phyloP scores from a whole-genome alignment of 2,888 invertebrate species.

The Strigamia maritima region DNA sequence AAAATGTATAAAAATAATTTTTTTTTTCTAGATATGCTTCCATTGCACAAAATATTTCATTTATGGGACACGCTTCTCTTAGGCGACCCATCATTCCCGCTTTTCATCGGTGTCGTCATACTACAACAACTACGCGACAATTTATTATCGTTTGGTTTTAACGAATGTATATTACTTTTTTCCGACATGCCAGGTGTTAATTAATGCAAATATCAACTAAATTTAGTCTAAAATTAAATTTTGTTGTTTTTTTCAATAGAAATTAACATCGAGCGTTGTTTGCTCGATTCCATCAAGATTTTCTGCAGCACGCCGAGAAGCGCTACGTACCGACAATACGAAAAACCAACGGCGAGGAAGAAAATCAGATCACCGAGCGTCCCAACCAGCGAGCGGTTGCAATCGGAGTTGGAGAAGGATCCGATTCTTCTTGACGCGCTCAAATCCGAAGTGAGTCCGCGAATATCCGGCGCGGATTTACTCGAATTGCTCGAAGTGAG shows the following conservation, averaged over 20 bases:
- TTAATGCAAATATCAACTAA: no score
- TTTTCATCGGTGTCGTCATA: slow-evolving; percentile 92
- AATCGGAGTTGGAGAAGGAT: slow-evolving; percentile 58
- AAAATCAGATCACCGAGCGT: slow-evolving; percentile 8
- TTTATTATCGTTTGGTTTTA: slow-evolving; percentile 85
- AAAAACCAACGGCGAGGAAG: slow-evolving; percentile 48
- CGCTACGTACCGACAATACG: slow-evolving; percentile 79
- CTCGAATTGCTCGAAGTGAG: slow-evolving; percentile 64
- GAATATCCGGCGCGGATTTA: slow-evolving; percentile 82
- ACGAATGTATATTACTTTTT: slow-evolving; percentile 95
- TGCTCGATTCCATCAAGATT: slow-evolving; percentile 80
- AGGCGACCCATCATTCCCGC: slow-evolving; percentile 86
- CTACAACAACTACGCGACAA: slow-evolving; percentile 80
- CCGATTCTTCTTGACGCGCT: slow-evolving; percentile 67
- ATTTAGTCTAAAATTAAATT: not conserved
- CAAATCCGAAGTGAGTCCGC: slow-evolving; percentile 71
- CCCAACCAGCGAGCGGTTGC: slow-evolving; percentile 34
- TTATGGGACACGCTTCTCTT: slow-evolving; percentile 94
- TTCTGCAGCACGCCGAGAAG: slow-evolving; percentile 82
- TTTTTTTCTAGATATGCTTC: slow-evolving; percentile 85
- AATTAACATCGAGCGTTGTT: slow-evolving; percentile 90
- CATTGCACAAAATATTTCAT: slow-evolving; percentile 94
- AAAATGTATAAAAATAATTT: not conserved
- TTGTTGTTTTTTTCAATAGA: slow-evolving; percentile 56
- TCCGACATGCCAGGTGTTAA: slow-evolving; percentile 82